phyloP scores from a whole-genome alignment of 2,888 invertebrate species.

The Brassicogethes aeneus region DNA sequence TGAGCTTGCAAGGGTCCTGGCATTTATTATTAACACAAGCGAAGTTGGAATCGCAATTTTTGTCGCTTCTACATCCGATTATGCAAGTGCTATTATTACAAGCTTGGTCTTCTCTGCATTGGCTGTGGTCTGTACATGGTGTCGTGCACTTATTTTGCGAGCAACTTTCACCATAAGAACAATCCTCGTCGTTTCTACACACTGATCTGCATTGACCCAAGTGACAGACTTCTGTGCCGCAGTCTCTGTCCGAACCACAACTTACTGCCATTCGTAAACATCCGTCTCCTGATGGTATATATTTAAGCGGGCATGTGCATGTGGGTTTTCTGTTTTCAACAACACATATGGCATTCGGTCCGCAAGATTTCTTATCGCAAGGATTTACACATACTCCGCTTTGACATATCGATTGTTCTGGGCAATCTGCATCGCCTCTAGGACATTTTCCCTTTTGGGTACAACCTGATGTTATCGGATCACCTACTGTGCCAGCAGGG shows the following conservation, averaged over 20 bases:
- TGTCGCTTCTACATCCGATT: constrained; percentile 76
- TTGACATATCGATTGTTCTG: constrained; percentile 62
- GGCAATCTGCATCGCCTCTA: constrained; percentile 66
- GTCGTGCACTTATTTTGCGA: constrained; percentile 66
- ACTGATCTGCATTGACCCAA: constrained; percentile 78
- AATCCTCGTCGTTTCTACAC: constrained; percentile 68
- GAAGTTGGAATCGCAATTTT: constrained; percentile 66
- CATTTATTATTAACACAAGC: constrained; percentile 82
- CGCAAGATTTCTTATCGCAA: constrained; percentile 68
- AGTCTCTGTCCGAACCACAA: constrained; percentile 65
- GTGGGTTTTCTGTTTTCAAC: constrained; percentile 65
- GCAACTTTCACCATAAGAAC: constrained; percentile 71
- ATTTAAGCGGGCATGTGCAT: constrained; percentile 72
- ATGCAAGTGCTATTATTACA: constrained; percentile 73
- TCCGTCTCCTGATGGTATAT: constrained; percentile 62
- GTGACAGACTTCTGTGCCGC: constrained; percentile 68
- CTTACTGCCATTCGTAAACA: constrained; percentile 61
- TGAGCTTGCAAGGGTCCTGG: constrained; percentile 68
- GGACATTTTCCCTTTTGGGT: constrained; percentile 67
- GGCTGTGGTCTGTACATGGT: constrained; percentile 73
- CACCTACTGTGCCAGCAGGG: constrained; percentile 66
- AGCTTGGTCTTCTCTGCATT: constrained; percentile 71
- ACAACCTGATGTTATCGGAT: constrained; percentile 68
- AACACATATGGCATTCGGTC: constrained; percentile 71
- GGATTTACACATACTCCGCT: constrained; percentile 69